phyloP scores from a whole-genome alignment of 2,113 vertebrate species.

The Petroica traversi region DNA sequence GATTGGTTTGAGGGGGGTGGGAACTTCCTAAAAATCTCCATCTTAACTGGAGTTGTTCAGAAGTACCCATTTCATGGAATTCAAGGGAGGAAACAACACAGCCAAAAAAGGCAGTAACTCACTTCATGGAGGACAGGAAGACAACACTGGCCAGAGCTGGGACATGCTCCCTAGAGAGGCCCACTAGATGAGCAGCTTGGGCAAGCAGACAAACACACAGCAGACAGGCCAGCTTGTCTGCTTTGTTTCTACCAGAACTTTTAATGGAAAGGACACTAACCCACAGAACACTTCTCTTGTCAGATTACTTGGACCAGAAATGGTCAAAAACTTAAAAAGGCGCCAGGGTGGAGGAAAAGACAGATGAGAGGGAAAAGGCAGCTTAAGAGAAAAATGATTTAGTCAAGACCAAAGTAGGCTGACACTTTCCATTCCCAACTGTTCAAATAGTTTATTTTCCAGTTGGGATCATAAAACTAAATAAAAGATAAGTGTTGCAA shows the following conservation, averaged over 20 bases:
- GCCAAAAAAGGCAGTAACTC: not conserved
- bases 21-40: not conserved
- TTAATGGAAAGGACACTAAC: slow-evolving; percentile 40
- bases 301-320: slow-evolving; percentile 41
- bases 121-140: not conserved
- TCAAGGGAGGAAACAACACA: not conserved
- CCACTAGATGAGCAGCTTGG: not conserved
- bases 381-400: slow-evolving; percentile 6
- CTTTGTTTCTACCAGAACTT: slow-evolving; percentile 28
- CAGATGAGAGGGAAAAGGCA: not conserved
- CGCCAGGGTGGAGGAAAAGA: not conserved
- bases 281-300: slow-evolving; percentile 32
- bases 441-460: not conserved
- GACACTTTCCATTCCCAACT: not conserved
- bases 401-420: not conserved
- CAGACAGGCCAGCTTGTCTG: not conserved
- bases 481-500: not conserved
- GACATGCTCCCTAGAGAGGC: not conserved
- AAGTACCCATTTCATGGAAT: not conserved
- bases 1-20: rapidly evolving
- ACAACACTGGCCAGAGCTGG: not conserved
- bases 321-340: not conserved
- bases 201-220: not conserved
- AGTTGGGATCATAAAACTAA: slow-evolving; percentile 4
- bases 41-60: not conserved